Evolutionary conservation across 2,888 invertebrate species (phyloP), one percentile per base, ranked within the genome.

Genomic region (Endotricha flammealis): DNA sequence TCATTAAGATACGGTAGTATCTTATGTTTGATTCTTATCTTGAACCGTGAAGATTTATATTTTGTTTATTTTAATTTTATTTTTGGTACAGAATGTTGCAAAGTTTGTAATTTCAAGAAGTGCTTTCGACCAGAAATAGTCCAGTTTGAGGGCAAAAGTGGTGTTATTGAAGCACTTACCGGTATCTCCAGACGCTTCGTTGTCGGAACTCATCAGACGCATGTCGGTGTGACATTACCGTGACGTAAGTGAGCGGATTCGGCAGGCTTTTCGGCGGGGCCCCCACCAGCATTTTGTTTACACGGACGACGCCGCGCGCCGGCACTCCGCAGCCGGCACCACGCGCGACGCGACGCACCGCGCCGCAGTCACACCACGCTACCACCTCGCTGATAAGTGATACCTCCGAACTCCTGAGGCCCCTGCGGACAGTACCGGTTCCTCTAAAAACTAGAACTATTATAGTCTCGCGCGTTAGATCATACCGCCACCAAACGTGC

Each of bases 201-300:
- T 16, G 48, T 49, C 42, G 48, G 58, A 50, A 53, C 50, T 44
- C 48, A 46, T 59, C 16, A 54, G 57, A 57, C 54, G 53, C 51
- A 57, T 50, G 52, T 42, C 50, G 49, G 44, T 47, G 52, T 51
- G 53, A 48, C 47, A 52, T 48, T 47, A 46, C 44, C 44, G 77
- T 83, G 83, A 82, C 81, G 85, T 79, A 78, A 81, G 82, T 79
- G 75, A 81, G 65, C 73, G 81, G 74, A 68, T 74, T 71, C 71
- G 70, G 61, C 66, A 80, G 79, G 82, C 81, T 82, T 82, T 82
- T 81, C 71, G 79, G 75, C 68, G 76, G 72, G 81, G 79, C 85
- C 85, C 85, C 85, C 85, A 78, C 85, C 83, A 75, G 68, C 57
- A 53, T 65, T 79, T 82, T 83, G 83, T 85, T 83, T 82, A 85